These are phyloP conservation scores for Megaleporinus macrocephalus DNA, from an alignment of 2,113 vertebrate species.

Conservation along the genomic window DNA sequence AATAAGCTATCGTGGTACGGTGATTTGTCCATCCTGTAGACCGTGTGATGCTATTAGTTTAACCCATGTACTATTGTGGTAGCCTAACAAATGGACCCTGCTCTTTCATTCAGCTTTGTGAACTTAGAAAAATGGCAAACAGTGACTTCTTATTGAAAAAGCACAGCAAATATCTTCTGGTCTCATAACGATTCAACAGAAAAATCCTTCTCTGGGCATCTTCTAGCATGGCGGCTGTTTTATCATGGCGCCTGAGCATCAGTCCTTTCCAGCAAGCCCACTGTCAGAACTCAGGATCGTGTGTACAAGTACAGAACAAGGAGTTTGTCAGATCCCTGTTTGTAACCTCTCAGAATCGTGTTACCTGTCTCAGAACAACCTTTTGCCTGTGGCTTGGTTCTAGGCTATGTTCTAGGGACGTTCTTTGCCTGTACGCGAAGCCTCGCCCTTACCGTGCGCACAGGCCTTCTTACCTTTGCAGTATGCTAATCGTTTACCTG, in stretches of 20 bases:
- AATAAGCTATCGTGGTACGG: constrained; percentile 15
- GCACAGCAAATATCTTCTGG: not conserved
- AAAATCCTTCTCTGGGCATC: not conserved
- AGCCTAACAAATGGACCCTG: too few relatives aligned
- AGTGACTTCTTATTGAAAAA: not conserved
- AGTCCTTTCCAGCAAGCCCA: not conserved
- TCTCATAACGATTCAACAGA: not conserved
- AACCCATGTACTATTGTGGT: too few relatives aligned
- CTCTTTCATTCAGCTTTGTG: too few relatives aligned
- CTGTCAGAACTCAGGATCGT: constrained; percentile 23
- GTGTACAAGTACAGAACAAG: constrained; percentile 8
- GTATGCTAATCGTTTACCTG: constrained; percentile 36
- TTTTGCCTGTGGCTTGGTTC: constrained; percentile 11
- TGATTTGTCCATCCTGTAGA: not conserved
- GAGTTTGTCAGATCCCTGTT: constrained; percentile 33
- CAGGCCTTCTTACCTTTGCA: constrained; percentile 34
- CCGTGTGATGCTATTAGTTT: too few relatives aligned
- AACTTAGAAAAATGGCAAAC: too few relatives aligned
- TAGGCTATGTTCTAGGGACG: constrained; percentile 4
- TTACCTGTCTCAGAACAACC: not conserved
- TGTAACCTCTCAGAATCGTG: constrained; percentile 32
- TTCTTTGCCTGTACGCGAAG: constrained; percentile 30
- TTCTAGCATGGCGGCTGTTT: not conserved
- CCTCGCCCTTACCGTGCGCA: constrained; percentile 30
- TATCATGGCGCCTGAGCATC: not conserved